A percentile compares a stretch with the other conserved stretches of the same genome.
Conservation (phyloP, 2,113 vertebrate genomes). For the Lota lota region DNA sequence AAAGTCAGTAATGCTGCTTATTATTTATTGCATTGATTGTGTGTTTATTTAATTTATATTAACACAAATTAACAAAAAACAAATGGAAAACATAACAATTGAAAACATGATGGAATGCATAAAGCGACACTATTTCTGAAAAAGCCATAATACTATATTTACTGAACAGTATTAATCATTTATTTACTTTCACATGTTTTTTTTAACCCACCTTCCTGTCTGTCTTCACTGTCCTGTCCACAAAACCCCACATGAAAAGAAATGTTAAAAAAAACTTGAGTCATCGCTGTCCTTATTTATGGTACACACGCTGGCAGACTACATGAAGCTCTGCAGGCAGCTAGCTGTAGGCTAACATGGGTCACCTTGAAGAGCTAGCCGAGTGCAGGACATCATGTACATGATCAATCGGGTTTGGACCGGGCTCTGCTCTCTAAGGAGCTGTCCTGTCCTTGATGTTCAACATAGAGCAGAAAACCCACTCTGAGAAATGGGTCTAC, state of each 20-base stretch:
- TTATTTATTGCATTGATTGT: no score
- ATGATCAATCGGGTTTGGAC: constrained; percentile 43
- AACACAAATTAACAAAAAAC: not conserved
- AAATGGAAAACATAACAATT: no score
- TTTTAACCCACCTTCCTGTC: not conserved
- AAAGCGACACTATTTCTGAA: no score
- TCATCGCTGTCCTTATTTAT: no score
- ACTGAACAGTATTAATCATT: no score
- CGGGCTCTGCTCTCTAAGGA: constrained; percentile 20
- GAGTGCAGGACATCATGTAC: constrained; percentile 13
- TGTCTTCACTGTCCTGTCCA: not conserved
- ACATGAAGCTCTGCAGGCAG: no score
- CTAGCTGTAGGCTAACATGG: not conserved
- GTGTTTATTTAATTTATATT: not conserved
- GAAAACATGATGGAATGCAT: no score
- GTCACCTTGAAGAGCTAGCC: constrained; percentile 46
- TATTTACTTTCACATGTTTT: not conserved
- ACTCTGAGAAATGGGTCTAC: constrained; percentile 28
- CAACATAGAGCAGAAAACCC: constrained; percentile 17
- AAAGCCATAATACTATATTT: no score
- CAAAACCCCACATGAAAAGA: not conserved
- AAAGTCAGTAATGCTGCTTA: no score
- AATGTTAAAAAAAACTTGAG: no score
- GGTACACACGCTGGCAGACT: no score
- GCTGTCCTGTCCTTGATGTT: constrained; percentile 31